Evolutionary conservation across 2,888 invertebrate genomes (phyloP).

Genomic region (Cynaeus angustus): DNA sequence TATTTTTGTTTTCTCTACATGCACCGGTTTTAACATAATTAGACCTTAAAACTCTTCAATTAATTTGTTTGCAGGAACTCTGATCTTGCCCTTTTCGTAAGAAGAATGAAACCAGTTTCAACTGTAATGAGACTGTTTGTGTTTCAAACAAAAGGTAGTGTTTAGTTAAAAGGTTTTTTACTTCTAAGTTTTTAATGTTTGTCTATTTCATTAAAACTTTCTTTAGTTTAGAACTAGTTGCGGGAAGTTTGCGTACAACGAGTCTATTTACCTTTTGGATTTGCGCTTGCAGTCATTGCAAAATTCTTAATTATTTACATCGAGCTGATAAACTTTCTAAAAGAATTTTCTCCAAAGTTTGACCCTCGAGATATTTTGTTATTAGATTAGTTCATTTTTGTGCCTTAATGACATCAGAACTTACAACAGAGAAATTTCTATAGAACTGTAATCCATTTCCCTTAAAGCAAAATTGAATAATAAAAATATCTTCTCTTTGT

Average conservation of each 20-base stretch:
- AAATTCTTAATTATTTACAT: no score
- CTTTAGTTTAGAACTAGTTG: conserved; percentile 24
- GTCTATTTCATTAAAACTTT: conserved; percentile 23
- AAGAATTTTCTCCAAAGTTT: no score
- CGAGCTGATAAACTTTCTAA: no score
- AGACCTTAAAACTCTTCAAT: conserved; percentile 20
- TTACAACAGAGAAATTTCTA: no score
- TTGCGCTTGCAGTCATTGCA: no score
- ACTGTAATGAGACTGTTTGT: background rate
- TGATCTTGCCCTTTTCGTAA: background rate
- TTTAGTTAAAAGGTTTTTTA: background rate
- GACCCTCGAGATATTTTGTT: no score
- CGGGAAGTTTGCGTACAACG: background rate
- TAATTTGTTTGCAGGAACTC: background rate
- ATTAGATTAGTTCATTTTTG: no score
- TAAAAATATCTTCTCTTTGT: no score
- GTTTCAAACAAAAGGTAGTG: background rate
- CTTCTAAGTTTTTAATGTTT: conserved; percentile 29
- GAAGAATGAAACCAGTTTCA: conserved; percentile 7
- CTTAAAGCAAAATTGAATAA: no score
- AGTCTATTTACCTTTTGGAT: conserved; percentile 10
- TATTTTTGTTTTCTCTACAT: background rate
- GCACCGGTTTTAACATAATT: conserved; percentile 7
- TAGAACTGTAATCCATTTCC: no score
- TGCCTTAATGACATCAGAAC: no score